phyloP scores from a whole-genome alignment of 2,113 vertebrate species.

The Paratilapia polleni region DNA sequence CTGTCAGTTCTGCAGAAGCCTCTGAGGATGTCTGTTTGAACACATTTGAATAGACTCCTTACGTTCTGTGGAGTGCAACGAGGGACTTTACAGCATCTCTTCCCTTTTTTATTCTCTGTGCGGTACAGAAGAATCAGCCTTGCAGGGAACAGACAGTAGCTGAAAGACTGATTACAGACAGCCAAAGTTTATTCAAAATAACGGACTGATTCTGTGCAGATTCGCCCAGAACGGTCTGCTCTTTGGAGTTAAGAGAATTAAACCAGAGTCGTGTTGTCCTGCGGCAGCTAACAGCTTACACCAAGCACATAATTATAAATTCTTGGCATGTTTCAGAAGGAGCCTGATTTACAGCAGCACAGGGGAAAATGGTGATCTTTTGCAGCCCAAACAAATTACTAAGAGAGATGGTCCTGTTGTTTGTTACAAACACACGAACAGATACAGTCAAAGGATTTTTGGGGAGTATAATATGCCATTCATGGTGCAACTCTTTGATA shows the following conservation, averaged over 20 bases:
- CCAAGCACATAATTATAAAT: neutral
- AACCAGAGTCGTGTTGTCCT: neutral
- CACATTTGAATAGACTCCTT: neutral
- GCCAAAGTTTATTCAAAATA: neutral
- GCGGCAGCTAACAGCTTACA: neutral
- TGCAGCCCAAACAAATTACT: neutral
- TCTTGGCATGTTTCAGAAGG: accelerated
- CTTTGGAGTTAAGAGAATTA: neutral
- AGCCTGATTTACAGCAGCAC: neutral
- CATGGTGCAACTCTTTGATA: neutral
- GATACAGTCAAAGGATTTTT: neutral
- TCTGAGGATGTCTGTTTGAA: neutral
- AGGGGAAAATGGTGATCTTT: neutral
- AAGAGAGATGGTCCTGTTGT: neutral
- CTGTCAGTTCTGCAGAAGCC: neutral
- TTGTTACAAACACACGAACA: neutral
- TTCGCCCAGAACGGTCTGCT: neutral
- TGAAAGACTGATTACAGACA: neutral
- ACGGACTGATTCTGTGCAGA: neutral
- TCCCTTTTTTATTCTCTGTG: neutral
- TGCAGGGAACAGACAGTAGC: neutral
- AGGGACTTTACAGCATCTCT: neutral
- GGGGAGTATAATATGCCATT: neutral
- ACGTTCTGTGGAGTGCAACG: neutral
- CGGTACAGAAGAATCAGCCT: neutral